A percentile compares a stretch with the other conserved stretches of the same genome.
phyloP scores from a whole-genome alignment of 2,797 vertebrate species.

The Neosalanx taihuensis region DNA sequence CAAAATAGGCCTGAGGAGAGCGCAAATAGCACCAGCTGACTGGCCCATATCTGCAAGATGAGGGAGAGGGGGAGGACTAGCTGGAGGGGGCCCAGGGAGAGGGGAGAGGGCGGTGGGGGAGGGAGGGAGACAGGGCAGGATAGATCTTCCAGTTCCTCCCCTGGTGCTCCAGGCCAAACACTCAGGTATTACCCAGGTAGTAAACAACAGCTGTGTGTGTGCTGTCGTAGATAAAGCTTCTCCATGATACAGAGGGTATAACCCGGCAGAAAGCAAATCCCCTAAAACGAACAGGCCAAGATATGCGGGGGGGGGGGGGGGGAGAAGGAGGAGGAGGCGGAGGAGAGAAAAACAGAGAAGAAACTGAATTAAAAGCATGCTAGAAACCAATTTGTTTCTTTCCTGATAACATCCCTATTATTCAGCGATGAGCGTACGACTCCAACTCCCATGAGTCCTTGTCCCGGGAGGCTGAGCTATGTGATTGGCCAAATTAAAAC shows the following conservation, averaged over 20 bases:
- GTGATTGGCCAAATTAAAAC: slow-evolving; percentile 24
- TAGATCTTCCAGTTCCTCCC: neutral
- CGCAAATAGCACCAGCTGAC: slow-evolving; percentile 13
- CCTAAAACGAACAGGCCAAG: neutral
- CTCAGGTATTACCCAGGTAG: neutral
- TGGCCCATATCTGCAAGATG: neutral
- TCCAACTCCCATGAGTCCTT: neutral
- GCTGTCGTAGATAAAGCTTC: too few species aligned
- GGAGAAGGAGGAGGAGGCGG: neutral
- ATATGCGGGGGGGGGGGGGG: neutral
- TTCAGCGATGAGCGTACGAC: neutral
- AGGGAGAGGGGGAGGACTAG: slow-evolving; percentile 5
- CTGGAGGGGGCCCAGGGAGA: neutral
- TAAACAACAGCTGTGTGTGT: neutral
- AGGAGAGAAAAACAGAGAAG: neutral
- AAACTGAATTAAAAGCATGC: neutral
- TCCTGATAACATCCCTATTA: slow-evolving; percentile 15
- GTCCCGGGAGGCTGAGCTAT: slow-evolving; percentile 17
- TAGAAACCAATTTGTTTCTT: slow-evolving; percentile 21
- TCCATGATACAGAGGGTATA: too few species aligned
- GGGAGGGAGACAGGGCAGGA: slow-evolving; percentile 3
- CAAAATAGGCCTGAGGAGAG: neutral
- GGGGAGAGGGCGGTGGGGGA: neutral
- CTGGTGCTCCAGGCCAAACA: neutral
- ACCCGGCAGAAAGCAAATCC: neutral